Evolutionary conservation across 2,888 invertebrate species (phyloP), one percentile per base, ranked within the genome.

Genomic region (Pemphredon lugubris): DNA sequence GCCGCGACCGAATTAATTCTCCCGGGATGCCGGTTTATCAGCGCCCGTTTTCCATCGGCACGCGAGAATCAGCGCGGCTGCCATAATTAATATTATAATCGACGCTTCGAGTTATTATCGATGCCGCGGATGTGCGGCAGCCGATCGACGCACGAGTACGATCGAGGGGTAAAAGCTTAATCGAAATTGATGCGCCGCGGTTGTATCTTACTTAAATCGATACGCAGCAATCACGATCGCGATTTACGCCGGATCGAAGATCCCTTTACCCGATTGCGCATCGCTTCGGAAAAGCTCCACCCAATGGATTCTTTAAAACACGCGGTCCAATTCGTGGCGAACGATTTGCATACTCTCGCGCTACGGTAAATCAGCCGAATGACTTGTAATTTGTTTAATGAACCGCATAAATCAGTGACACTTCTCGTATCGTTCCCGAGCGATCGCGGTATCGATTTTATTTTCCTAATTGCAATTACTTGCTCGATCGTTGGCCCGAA

Each of bases 381-480:
- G 23, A 23, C 1, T 2, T 16, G 9, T 21, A 9, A 14, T 11
- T 13, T 23, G 48, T 44, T 65, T 45, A 51, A 65, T 60, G 50
- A 51, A 23, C 44, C 26, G 9, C 9, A 14, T 9, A 6, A 9
- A 18, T 16, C 3, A 11, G 51, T 42, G 40, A 60, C 47, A 40
- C 42, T 53, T 68, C 68, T 34, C 26, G 37, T 59, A 58, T 54
- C 39, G 26, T 7, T 4, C 20, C 34, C 59, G 30, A 2, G 37
- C 47, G 32, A 11, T 20, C 9, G 32, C 16, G 44, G 13, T 57
- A 57, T 68, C 69, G 21, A 45, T 13, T 39, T 30, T 47, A 16
- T 34, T 11, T n/a, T 20, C 51, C 45, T 64, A 77, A 75, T 77
- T 73, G 69, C 74, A 65, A 74, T 55, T 44, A 69, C 65, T 65